These are phyloP conservation scores for Equus przewalskii DNA, from an alignment of 2,113 vertebrate species.

Conservation along the genomic window DNA sequence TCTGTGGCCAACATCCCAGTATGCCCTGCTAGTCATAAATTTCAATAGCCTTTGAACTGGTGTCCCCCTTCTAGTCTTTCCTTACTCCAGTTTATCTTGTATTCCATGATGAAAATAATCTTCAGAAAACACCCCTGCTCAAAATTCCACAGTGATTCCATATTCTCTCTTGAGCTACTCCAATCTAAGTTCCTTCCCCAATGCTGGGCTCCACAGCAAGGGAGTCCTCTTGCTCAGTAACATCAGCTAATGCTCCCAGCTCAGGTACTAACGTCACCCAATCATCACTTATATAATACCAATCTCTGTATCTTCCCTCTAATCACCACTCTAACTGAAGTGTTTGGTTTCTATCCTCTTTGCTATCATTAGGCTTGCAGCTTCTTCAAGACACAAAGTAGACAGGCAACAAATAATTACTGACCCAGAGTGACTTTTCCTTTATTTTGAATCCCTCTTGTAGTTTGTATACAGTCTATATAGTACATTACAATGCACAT, in stretches of 20 bases:
- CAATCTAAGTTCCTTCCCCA: background rate
- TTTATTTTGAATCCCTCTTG: background rate
- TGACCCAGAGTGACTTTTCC: background rate
- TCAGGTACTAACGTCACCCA: background rate
- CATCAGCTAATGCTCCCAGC: background rate
- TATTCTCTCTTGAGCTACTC: background rate
- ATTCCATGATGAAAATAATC: background rate
- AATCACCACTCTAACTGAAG: background rate
- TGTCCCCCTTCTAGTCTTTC: background rate
- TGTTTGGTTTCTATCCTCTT: background rate
- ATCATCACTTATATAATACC: background rate
- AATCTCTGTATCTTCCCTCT: background rate
- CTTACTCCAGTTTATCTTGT: background rate
- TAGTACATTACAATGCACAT: background rate
- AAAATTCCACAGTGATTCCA: background rate
- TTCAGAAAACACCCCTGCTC: background rate
- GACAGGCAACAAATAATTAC: background rate
- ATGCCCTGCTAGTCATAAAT: background rate
- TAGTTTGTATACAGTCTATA: background rate
- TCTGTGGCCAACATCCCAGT: background rate
- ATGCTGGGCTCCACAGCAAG: background rate
- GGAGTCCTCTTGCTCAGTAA: background rate
- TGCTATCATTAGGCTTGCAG: background rate
- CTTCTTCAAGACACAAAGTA: background rate
- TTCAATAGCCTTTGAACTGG: background rate